A percentile compares a stretch with the other conserved stretches of the same genome.
phyloP scores from a whole-genome alignment of 2,888 invertebrate genomes.

The Aphodius granarius region DNA sequence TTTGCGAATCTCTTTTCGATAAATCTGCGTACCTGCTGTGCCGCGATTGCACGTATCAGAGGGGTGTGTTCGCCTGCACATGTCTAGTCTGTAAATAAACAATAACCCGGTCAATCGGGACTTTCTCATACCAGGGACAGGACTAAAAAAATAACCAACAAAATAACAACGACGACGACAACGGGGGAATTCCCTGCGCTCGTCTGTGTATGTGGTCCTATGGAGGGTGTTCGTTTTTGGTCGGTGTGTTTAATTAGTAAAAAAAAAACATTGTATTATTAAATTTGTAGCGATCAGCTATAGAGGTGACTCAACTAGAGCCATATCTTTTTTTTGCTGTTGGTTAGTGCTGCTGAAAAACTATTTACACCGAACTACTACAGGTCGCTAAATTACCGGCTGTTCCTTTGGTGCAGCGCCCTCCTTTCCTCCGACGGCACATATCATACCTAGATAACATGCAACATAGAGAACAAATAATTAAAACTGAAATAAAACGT shows the following conservation, averaged over 20 bases:
- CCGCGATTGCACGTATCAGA: conserved; percentile 97
- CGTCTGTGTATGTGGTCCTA: neutral
- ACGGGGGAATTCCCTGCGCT: neutral
- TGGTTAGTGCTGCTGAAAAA: conserved; percentile 29
- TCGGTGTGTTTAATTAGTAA: neutral
- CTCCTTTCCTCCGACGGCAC: conserved; percentile 95
- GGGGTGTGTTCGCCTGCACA: conserved; percentile 95
- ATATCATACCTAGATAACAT: conserved; percentile 84
- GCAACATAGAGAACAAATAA: neutral
- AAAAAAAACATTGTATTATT: conserved; percentile 7
- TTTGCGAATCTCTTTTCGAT: conserved; percentile 17
- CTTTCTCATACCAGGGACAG: conserved; percentile 9
- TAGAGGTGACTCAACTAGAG: conserved; percentile 25
- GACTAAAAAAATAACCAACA: conserved; percentile 2
- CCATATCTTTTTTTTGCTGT: conserved; percentile 18
- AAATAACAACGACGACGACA: neutral
- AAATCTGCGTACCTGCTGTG: conserved; percentile 82
- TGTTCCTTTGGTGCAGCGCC: conserved; percentile 97
- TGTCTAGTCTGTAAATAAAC: conserved; percentile 89
- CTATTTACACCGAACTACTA: conserved; percentile 23
- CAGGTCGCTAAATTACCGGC: conserved; percentile 75
- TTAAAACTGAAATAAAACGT: neutral
- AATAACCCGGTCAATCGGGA: conserved; percentile 41
- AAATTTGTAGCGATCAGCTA: neutral
- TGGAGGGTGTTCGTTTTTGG: conserved; percentile 1